Evolutionary conservation across 2,113 vertebrate genomes (phyloP), one percentile per base, ranked within the genome.

Genomic region (Panthera tigris): DNA sequence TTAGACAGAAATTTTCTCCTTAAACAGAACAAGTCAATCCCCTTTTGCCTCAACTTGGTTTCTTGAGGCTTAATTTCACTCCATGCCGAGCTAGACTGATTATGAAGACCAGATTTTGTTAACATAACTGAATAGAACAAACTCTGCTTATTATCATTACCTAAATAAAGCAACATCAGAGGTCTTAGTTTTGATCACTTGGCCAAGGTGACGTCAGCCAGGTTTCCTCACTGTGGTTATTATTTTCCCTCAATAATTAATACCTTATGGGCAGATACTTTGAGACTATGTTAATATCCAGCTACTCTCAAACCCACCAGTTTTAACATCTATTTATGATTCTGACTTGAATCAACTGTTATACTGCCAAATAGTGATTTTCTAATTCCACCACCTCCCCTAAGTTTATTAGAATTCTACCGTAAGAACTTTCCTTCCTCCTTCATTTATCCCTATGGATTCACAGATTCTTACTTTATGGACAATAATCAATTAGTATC

Each of bases 261-360:
- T 27, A 94, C 21, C 6, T 83, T 92, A 65, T 10, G 14, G 36
- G 50, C 68, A 92, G n/a, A 79, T 57, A n/a, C 21, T 61, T 74
- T 79, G 39, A 74, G 15, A 83, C 25, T 76, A 89, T 14, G 15
- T n/a, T 86, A 91, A 78, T 45, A 65, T 25, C 7, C 33, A 95
- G 4, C 89, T 87, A 86, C 57, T 76, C 78, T 63, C 82, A 94
- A 95, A 81, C 27, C 16, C 36, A 95, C 29, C 84, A 80, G 78
- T 55, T 89, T 92, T 82, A 95, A 86, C 52, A 82, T 65, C 57
- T 36, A 78, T 65, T 57, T 61, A 84, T 88, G 88, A 93, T 66
- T 95, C 29, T 90, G 78, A 89, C 31, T 74, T 91, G 29, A 97
- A 61, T 78, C 57, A 96, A 81, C 9, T 68, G 84, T n/a, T 96